Base-by-base conservation (phyloP, 2,888 invertebrate genomes). In the Spatulosminthurus flaviceps region DNA sequence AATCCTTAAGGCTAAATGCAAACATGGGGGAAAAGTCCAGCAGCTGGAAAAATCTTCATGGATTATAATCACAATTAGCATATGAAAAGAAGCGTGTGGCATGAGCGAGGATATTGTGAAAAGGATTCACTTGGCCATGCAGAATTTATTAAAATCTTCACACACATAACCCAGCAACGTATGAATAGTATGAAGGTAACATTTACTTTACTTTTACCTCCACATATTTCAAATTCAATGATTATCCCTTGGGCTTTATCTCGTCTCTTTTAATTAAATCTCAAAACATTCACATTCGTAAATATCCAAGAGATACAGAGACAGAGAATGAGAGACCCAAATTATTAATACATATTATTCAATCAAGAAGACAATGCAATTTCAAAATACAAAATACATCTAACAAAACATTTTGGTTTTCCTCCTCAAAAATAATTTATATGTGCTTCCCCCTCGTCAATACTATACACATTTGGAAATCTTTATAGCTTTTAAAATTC, bases 41-140 rank as follows among this genome's bases (percentile, higher is more conserved):
- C 51, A 51, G 51, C 51, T 51, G 51, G 51, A n/a, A 51, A 51
- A 51, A 51, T n/a, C 1, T 51, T 51, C 51, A 51, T 51, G 51
- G 51, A 51, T n/a, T n/a, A n/a, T 51, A 51, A 51, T 51, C 19
- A 51, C n/a, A 19, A 51, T 51, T 51, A 51, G 16, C 51, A 51
- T 51, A 51, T 51, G 51, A 51, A 51, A 51, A 51, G 51, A n/a
- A n/a, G n/a, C 51, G 51, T 19, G 51, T 51, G 51, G 51, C 51
- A 51, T 51, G 51, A 11, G 51, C 16, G 51, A 51, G 9, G 51
- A 51, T 41, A 13, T 19, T 19, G n/a, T 2, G n/a, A 51, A 51
- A n/a, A n/a, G 51, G 51, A 16, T 16, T 51, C 51, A 51, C 16
- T 51, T 51, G 51, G 16, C 9, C 16, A 16, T 51, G 1, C 51